Evolutionary conservation across 2,888 invertebrate genomes (phyloP).

Genomic region (Morpho deidamia): DNA sequence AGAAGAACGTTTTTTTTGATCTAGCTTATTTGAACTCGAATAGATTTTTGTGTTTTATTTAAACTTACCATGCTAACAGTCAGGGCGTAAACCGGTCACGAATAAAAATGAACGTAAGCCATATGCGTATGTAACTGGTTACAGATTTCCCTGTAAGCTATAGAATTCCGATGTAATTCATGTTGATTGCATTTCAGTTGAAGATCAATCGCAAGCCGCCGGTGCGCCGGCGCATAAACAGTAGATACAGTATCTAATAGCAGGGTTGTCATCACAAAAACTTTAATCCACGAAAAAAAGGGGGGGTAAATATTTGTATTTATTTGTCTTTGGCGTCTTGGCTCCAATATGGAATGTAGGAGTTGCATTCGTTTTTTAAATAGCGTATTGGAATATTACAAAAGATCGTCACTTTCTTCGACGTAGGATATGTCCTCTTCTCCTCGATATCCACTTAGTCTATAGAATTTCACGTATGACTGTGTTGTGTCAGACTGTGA

Average conservation of each 20-base stretch:
- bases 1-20: too few species aligned
- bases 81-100: not conserved
- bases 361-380: too few species aligned
- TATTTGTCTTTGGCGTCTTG: not conserved
- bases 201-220: conserved; percentile 34
- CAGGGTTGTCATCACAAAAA: not conserved
- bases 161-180: conserved; percentile 12
- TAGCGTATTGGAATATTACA: too few species aligned
- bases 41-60: too few species aligned
- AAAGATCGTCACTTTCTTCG: too few species aligned
- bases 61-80: too few species aligned
- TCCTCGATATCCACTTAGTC: too few species aligned
- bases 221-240: conserved; percentile 35
- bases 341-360: too few species aligned
- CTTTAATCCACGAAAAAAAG: not conserved
- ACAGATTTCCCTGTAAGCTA: not conserved
- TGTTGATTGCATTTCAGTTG: conserved; percentile 18
- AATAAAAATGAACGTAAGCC: not conserved
- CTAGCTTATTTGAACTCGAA: too few species aligned
- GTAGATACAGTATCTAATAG: conserved; percentile 9
- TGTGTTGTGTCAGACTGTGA: too few species aligned
- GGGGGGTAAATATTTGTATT: not conserved
- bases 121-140: not conserved
- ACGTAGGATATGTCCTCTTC: too few species aligned
- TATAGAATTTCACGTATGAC: too few species aligned